These are phyloP conservation scores for Brienomyrus longianalis DNA, from an alignment of 2,113 vertebrate species.

Conservation along the genomic window DNA sequence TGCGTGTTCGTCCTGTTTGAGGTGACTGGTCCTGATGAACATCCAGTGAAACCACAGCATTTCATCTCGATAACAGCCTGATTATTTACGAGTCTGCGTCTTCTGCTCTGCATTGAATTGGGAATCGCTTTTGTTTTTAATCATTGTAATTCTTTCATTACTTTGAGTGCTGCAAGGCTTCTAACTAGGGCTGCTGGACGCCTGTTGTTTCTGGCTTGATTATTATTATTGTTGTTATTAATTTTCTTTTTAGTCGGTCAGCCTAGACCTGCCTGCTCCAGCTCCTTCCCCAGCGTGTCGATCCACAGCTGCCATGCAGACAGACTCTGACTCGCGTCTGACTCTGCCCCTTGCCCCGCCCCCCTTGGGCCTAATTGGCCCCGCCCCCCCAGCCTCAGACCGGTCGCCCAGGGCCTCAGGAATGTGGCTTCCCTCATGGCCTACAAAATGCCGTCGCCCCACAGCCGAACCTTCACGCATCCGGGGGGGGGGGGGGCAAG, in stretches of 20 bases:
- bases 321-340: no score
- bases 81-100: neutral
- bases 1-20: neutral
- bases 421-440: conserved; percentile 11
- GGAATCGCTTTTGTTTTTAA: neutral
- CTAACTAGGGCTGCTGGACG: neutral
- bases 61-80: neutral
- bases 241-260: neutral
- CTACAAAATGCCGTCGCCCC: neutral
- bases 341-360: no score
- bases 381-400: neutral
- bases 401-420: conserved; percentile 9
- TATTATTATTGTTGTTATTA: neutral
- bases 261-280: neutral
- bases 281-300: neutral
- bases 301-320: neutral
- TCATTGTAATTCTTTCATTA: neutral
- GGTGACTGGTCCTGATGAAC: neutral
- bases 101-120: neutral
- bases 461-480: conserved; percentile 32
- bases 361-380: neutral
- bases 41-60: neutral
- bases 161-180: neutral
- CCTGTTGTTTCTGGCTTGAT: neutral
- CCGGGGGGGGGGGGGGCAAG: conserved; percentile 38